These are phyloP conservation scores for Fistularia tabacaria DNA, from an alignment of 2,797 vertebrate species.

Conservation along the genomic window DNA sequence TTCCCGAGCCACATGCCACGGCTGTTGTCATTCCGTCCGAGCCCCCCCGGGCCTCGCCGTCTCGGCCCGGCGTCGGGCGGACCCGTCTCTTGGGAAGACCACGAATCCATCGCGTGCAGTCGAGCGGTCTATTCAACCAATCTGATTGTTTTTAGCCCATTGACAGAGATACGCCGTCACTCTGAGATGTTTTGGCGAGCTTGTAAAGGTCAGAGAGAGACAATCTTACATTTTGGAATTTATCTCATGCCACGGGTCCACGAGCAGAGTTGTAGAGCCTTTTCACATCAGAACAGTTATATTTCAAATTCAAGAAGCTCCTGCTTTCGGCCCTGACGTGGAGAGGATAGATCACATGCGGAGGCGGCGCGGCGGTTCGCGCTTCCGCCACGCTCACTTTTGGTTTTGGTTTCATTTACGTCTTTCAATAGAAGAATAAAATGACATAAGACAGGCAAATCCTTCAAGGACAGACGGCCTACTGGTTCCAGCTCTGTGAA, in stretches of 20 bases:
- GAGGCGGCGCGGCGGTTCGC: no score
- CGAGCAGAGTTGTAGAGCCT: not conserved
- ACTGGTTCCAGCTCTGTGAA: no score
- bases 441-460: no score
- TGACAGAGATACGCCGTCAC: slow-evolving; percentile 47
- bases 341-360: no score
- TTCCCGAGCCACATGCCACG: not conserved
- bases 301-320: no score
- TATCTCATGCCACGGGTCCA: not conserved
- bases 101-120: slow-evolving; percentile 43
- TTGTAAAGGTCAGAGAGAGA: not conserved
- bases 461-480: no score
- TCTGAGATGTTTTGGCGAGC: slow-evolving; percentile 21
- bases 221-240: not conserved
- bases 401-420: no score
- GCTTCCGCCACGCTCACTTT: no score
- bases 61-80: slow-evolving; percentile 22
- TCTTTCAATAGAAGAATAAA: no score
- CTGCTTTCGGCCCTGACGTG: no score
- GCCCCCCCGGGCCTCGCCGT: slow-evolving; percentile 21
- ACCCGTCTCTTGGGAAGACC: slow-evolving; percentile 32
- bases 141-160: slow-evolving; percentile 28
- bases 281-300: not conserved
- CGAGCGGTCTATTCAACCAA: slow-evolving; percentile 50
- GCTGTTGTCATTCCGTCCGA: slow-evolving; percentile 43